These are phyloP conservation scores for Panthera tigris DNA, from an alignment of 2,113 vertebrate species.

Conservation along the genomic window DNA sequence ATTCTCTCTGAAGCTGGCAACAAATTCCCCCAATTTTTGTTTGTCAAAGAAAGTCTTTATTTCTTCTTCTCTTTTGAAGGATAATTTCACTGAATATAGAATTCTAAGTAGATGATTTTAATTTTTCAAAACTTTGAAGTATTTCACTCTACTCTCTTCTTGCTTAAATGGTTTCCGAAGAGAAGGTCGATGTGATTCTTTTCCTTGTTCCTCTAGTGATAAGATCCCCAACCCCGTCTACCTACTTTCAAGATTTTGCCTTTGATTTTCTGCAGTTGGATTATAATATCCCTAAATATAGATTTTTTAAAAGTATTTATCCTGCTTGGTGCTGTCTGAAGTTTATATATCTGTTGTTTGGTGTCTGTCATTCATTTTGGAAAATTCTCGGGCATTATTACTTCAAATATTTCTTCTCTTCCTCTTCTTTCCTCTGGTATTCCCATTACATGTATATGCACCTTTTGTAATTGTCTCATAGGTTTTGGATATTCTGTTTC, in stretches of 20 bases:
- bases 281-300: background rate
- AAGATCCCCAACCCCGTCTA: background rate
- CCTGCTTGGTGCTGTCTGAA: background rate
- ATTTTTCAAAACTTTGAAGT: background rate
- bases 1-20: background rate
- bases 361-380: background rate
- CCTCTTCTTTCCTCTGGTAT: background rate
- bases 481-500: background rate
- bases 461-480: background rate
- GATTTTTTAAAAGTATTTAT: background rate
- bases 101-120: background rate
- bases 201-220: background rate
- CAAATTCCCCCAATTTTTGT: background rate
- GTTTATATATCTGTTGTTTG: background rate
- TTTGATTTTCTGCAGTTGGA: background rate
- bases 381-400: background rate
- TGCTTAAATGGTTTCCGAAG: background rate
- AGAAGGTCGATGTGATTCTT: background rate
- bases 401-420: conserved; percentile 13
- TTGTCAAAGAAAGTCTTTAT: background rate
- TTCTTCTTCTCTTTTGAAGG: background rate
- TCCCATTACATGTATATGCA: background rate
- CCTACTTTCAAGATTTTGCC: background rate
- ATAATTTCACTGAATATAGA: background rate
- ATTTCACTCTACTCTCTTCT: background rate